A percentile compares a stretch with the other conserved stretches of the same genome.
Evolutionary conservation across 2,113 vertebrate genomes (phyloP).

Genomic region (Cryptomyrus ogoouensis): DNA sequence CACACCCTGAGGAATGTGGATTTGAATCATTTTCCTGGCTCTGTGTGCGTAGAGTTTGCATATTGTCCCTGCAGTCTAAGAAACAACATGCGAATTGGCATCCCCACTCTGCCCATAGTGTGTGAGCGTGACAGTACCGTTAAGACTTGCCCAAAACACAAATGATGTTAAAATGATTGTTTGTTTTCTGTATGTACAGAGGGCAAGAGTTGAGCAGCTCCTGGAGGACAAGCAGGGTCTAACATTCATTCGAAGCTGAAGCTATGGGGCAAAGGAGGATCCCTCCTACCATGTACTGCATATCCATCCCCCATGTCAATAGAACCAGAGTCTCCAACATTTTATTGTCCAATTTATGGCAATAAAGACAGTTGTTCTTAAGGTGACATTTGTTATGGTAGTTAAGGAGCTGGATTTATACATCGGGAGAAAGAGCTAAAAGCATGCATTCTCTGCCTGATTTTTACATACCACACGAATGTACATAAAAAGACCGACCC

Average conservation of each 20-base stretch:
- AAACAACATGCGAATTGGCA: neutral
- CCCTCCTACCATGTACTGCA: neutral
- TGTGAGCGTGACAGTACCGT: neutral
- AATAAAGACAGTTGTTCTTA: neutral
- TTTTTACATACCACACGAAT: neutral
- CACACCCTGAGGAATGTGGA: neutral
- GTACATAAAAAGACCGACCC: neutral
- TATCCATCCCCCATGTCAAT: neutral
- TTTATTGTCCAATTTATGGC: neutral
- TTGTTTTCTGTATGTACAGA: conserved; percentile 26
- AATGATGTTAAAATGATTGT: neutral
- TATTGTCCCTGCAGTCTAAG: neutral
- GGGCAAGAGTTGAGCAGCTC: conserved; percentile 36
- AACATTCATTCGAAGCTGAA: conserved; percentile 23
- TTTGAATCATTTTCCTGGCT: neutral
- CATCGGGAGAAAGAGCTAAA: neutral
- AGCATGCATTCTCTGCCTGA: neutral
- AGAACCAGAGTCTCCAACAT: neutral
- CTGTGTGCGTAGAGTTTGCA: neutral
- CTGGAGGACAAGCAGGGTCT: conserved; percentile 29
- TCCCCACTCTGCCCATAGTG: neutral
- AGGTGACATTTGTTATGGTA: neutral
- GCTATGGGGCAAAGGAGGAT: neutral
- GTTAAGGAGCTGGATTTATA: neutral
- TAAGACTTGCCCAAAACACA: neutral